Evolutionary conservation across 1,140 invertebrate species (phyloP), one percentile per base, ranked within the genome.

Genomic region (Lepidurus arcticus): DNA sequence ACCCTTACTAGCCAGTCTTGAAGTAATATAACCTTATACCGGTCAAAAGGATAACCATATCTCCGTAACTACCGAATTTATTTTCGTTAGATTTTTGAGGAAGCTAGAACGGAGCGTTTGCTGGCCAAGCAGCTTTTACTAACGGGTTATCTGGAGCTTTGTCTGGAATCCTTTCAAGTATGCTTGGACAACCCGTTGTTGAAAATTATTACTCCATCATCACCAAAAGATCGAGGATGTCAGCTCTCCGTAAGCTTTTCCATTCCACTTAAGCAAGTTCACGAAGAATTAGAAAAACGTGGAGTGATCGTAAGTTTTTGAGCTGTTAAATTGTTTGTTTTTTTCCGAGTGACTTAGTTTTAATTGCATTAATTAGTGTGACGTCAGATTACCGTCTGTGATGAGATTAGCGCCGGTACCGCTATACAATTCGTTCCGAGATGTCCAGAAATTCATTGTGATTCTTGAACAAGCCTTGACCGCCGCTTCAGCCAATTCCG

Each of bases 131-230:
- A 88, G 21, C 83, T 82, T 77, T 82, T 89, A 24, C 81, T 90
- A n/a, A 90, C 89, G 4, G 88, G 86, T 0, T 90, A 90, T 81
- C 79, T 90, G 44, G 89, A 90, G 81, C 79, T 82, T 73, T 79
- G 81, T 10, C 76, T 79, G 16, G 26, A 79, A 21, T 26, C 74
- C 1, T n/a, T 44, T 74, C 53, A 74, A 16, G 73, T 24, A n/a
- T 24, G 16, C 16, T 9, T 26, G 34, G 43, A 44, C 4, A 26
- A n/a, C 5, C 45, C 45, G 34, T 76, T 74, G 13, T 82, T 87
- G 10, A 82, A 85, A 13, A 87, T 89, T 42, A 85, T 90, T 4
- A 90, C 88, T 1, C 89, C 89, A 6, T 80, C 82, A 43, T 84
- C 89, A 81, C 86, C 87, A 1, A 80, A 82, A n/a, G 82, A 88